Base-by-base conservation (phyloP, 2,888 invertebrate species). In the Campoplex nolae region DNA sequence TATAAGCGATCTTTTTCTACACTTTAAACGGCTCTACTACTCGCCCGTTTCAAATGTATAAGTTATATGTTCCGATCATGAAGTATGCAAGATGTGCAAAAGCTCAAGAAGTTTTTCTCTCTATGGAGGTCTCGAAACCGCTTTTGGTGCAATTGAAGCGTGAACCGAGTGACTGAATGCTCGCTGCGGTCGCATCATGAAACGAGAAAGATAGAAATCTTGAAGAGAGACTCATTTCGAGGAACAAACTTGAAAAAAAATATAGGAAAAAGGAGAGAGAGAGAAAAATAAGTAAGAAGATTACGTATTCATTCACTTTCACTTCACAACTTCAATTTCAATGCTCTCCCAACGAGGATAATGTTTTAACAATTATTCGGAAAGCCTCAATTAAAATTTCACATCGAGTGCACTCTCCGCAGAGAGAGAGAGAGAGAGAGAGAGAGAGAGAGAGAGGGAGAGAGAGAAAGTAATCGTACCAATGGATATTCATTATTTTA, bases 161-260 rank as follows among this genome's bases (percentile, higher is more conserved):
- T 62, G 71, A 71, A 86, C 75, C 75, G 75, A 79, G 75, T 70
- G 79, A 65, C 74, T 80, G 75, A 76, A 76, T 23, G 48, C 45
- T 67, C 81, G 67, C n/a, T 13, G 18, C 56, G 45, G 67, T 56
- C 45, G 68, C 56, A 28, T 18, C 45, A n/a, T 32, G 42, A 56
- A 45, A 82, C 32, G 54, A 23, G 18, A 42, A 51, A 54, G 65
- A 18, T 13, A 67, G 56, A 70, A 74, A 67, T 51, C 45, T 68
- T 32, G 16, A 54, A 70, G 68, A 56, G 74, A 78, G 76, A 32
- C 32, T 62, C 6, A 6, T 16, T 16, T 32, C 16, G 16, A 6
- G 62, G 16, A 62, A 62, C 32, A 32, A 32, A 58, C 58, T 62
- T 32, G 11, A 16, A 62, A 62, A 58, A 62, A 62, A 32, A 51